Evolutionary conservation across 1,140 invertebrate genomes (phyloP), one percentile per base, ranked within the genome.

Genomic region (Euglossa dilemma): DNA sequence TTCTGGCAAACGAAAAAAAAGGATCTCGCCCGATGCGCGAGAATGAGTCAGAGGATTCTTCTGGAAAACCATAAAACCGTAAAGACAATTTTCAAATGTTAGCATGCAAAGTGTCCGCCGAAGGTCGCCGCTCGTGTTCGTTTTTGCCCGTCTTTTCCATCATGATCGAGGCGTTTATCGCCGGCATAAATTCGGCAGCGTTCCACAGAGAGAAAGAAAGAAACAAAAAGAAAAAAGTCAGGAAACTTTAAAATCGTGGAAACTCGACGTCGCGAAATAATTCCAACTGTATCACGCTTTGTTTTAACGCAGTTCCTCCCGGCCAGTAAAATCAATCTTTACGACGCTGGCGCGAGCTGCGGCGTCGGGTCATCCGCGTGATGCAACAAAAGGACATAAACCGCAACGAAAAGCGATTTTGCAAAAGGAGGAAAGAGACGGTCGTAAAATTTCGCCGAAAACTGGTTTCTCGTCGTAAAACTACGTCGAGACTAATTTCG

Each of bases 301-400:
- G 23, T 70, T 20, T 11, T 50, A 18, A 71, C n/a, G 52, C 54
- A 70, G 47, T 59, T 61, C 63, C 47, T 80, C 63, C 25, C 25
- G 52, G 72, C 52, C 78, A 43, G 72, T 80, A 80, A 72, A 61
- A 36, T 71, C 43, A n/a, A 63, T 52, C 23, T 80, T 80, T 80
- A 80, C 43, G 56, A 57, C 12, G 66, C 25, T 50, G 36, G 8
- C 20, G 25, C 50, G 43, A 23, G 14, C 8, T 20, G 50, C 0
- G 70, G 43, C 28, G 3, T 11, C 20, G 25, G 20, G 25, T 20
- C 28, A 52, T 45, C 7, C 25, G 56, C 45, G 18, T 52, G 77
- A 71, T 72, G 77, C 67, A 71, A 71, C 45, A 61, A 50, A 71
- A 50, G 25, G 12, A 36, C 64, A n/a, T 36, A 63, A 80, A 72